These are phyloP conservation scores for Cryptus viduatorius DNA, from an alignment of 2,888 invertebrate species.

Conservation along the genomic window DNA sequence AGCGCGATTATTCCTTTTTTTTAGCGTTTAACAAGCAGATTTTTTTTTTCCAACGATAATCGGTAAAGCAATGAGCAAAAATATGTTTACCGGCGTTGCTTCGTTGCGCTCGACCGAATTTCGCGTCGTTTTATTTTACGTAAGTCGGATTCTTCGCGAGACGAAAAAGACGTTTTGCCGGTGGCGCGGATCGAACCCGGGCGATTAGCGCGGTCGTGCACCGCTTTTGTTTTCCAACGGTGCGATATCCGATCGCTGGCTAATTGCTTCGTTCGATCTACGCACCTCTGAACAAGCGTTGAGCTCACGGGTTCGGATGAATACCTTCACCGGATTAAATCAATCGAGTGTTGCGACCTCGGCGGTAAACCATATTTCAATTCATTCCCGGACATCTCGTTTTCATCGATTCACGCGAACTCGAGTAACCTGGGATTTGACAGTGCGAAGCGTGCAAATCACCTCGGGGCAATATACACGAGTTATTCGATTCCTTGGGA, in stretches of 20 bases:
- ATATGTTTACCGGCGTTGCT: conserved; percentile 23
- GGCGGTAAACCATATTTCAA: conserved; percentile 21
- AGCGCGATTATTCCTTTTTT: background rate
- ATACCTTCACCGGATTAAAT: conserved; percentile 15
- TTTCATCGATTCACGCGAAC: conserved; percentile 26
- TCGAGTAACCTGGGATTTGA: conserved; percentile 43
- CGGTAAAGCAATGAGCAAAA: background rate
- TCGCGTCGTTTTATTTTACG: conserved; percentile 31
- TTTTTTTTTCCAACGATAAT: background rate
- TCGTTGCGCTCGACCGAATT: conserved; percentile 40
- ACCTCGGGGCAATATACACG: too few species aligned
- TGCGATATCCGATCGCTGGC: background rate
- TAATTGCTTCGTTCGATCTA: conserved; percentile 4
- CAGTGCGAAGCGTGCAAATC: background rate
- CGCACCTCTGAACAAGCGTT: background rate
- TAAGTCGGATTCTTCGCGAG: conserved; percentile 13
- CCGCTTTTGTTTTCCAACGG: background rate
- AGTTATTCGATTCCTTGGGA: conserved; percentile 21
- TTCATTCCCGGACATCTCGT: conserved; percentile 54
- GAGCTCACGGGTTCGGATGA: background rate
- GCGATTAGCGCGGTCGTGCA: background rate
- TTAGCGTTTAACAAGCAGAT: background rate
- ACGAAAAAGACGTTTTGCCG: background rate
- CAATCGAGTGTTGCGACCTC: conserved; percentile 11
- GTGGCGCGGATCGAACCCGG: background rate